These are phyloP conservation scores for Muricea muricata DNA, from an alignment of 92 coral and sea anemone genomes.

Conservation along the genomic window DNA sequence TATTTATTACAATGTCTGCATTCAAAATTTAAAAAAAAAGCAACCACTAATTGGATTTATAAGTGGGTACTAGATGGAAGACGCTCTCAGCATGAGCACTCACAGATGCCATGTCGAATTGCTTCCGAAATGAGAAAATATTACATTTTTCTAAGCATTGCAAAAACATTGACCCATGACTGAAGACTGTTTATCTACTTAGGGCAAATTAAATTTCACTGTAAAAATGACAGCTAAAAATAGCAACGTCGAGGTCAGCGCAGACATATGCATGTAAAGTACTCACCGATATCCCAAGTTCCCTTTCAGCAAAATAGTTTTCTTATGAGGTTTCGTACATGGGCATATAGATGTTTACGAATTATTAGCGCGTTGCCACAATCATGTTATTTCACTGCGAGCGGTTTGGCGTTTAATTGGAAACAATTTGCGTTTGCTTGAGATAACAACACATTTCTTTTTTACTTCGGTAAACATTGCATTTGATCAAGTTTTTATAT, in stretches of 20 bases:
- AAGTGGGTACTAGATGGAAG: constrained; percentile 1
- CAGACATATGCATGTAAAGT: background rate
- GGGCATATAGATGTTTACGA: background rate
- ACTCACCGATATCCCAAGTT: background rate
- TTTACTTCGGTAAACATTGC: too few species aligned
- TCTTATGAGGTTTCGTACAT: background rate
- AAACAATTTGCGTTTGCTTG: background rate
- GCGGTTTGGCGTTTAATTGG: constrained; percentile 4
- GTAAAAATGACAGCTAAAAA: background rate
- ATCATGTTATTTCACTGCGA: constrained; percentile 9
- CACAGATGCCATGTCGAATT: background rate
- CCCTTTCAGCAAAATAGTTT: background rate
- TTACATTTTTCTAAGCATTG: constrained; percentile 4
- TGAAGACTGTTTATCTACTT: background rate
- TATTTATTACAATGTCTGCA: background rate
- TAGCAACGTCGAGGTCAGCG: background rate
- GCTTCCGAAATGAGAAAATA: constrained; percentile 8
- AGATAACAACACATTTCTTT: background rate
- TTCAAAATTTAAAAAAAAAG: background rate
- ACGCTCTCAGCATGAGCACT: background rate
- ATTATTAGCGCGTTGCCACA: background rate
- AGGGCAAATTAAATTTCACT: background rate
- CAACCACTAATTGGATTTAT: constrained; percentile 27
- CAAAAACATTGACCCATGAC: background rate
- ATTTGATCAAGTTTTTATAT: background rate